Base-by-base conservation (phyloP, 2,888 invertebrate genomes). In the Phalera bucephala region DNA sequence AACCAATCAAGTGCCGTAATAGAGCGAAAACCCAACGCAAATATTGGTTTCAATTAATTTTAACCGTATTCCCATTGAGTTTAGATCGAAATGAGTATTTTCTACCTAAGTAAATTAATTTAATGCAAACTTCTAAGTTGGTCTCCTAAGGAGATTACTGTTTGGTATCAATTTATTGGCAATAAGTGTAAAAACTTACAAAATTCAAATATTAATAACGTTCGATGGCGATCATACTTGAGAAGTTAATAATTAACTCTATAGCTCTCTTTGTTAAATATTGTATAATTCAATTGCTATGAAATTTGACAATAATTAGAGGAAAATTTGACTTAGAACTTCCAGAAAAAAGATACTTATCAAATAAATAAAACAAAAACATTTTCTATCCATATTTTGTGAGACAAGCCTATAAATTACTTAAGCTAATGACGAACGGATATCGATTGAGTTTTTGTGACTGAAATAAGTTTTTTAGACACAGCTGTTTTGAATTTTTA, bases 11-110 rank as follows among this genome's bases (percentile, higher is more conserved):
- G 25, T 33, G 34, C 38, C 19, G 11, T 42, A 36, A 50, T 40
- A 40, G 39, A 9, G 28, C 15, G 28, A 35, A 32, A 53, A 45
- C 39, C 8, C 42, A 29, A 44, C 31, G 11, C 38, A 53, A 51
- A 53, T 53, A 53, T 48, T 53, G 43, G 41, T 51, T 45, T 40
- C 42, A 53, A 57, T 57, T 51, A 57, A 57, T 41, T 45, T n/a
- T 11, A n/a, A 31, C 37, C 40, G 13, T 45, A 45, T 51, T 53
- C 13, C 47, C 32, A 26, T 32, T 31, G 22, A 40, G 44, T 38
- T 32, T 36, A 37, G 20, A 32, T 33, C 19, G 39, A 34, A 50
- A 32, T 39, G 32, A 34, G 39, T 21, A 56, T 47, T 52, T 50
- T 50, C 33, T 42, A 35, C 31, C 39, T 32, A 49, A 38, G 44